Percentiles rank a stretch among this genome's conserved stretches.
These are phyloP conservation scores for Sceloporus tristichus DNA, from an alignment of 2,113 vertebrate species.

Conservation along the genomic window DNA sequence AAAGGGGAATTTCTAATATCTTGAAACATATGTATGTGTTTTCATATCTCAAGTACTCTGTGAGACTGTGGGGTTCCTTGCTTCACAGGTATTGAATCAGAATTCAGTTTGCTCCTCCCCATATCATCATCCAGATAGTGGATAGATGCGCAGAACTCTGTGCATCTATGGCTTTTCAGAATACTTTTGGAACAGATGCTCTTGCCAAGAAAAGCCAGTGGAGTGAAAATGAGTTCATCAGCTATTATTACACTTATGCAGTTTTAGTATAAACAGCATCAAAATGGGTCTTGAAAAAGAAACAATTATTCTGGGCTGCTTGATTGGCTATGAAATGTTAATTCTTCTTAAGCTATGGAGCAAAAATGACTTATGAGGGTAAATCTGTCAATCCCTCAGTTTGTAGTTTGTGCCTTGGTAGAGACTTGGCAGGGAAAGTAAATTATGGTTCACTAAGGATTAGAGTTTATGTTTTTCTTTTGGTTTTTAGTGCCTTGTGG, in stretches of 20 bases:
- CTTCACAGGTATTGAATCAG: neutral
- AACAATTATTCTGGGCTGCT: slow-evolving; percentile 23
- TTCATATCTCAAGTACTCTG: neutral
- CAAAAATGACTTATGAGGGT: slow-evolving; percentile 55
- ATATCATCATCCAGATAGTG: neutral
- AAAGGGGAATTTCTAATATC: neutral
- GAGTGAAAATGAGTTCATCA: slow-evolving; percentile 8
- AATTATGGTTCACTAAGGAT: neutral
- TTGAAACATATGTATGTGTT: no score
- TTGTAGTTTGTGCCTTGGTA: slow-evolving; percentile 12
- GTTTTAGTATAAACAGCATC: slow-evolving; percentile 37
- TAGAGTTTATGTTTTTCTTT: slow-evolving; percentile 38
- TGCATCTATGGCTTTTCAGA: neutral
- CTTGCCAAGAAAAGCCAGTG: slow-evolving; percentile 30
- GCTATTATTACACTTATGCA: neutral
- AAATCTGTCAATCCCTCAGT: slow-evolving; percentile 32
- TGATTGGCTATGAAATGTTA: slow-evolving; percentile 43
- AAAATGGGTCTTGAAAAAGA: slow-evolving; percentile 28
- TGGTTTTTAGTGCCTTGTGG: slow-evolving; percentile 23
- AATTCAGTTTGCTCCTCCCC: neutral
- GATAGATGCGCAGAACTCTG: neutral
- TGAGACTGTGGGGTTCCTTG: neutral
- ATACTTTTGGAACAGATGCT: slow-evolving; percentile 31
- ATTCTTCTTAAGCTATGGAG: slow-evolving; percentile 39
- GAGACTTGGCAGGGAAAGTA: slow-evolving; percentile 42